These are phyloP conservation scores for Cranoglanis bouderius DNA, from an alignment of 2,113 vertebrate genomes.

Conservation along the genomic window DNA sequence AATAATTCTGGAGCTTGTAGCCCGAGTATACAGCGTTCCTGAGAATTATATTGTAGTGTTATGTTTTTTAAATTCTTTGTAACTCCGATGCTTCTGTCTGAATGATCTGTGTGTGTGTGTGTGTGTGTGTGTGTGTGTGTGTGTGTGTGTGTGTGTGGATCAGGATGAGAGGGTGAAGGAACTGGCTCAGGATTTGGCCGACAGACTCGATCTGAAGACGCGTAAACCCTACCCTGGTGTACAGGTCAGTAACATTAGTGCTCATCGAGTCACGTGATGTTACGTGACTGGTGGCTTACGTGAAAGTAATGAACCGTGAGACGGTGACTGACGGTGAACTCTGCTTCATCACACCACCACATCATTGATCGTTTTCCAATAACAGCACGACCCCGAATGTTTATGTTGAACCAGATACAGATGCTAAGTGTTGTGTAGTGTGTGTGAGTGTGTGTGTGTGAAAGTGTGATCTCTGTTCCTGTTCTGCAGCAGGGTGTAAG, in stretches of 20 bases:
- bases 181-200: slow-evolving; percentile 86
- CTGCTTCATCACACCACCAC: neutral
- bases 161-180: slow-evolving; percentile 89
- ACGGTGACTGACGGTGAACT: too few relatives aligned
- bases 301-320: too few relatives aligned
- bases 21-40: neutral
- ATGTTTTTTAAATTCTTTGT: neutral
- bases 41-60: neutral
- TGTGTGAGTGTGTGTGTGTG: too few relatives aligned
- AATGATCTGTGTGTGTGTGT: neutral
- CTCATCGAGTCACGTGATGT: neutral
- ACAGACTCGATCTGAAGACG: slow-evolving; percentile 81
- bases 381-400: neutral
- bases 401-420: neutral
- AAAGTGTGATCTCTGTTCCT: neutral
- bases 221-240: slow-evolving; percentile 85
- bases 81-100: neutral
- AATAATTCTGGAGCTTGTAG: neutral
- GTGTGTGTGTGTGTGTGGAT: slow-evolving; percentile 10
- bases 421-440: neutral
- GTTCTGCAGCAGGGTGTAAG: neutral
- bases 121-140: neutral
- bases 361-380: neutral
- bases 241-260: slow-evolving; percentile 71
- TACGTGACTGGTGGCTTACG: too few relatives aligned